Percentiles rank a stretch among this genome's conserved stretches.
Evolutionary conservation across 2,797 vertebrate genomes (phyloP).

Genomic region (Champsocephalus esox): DNA sequence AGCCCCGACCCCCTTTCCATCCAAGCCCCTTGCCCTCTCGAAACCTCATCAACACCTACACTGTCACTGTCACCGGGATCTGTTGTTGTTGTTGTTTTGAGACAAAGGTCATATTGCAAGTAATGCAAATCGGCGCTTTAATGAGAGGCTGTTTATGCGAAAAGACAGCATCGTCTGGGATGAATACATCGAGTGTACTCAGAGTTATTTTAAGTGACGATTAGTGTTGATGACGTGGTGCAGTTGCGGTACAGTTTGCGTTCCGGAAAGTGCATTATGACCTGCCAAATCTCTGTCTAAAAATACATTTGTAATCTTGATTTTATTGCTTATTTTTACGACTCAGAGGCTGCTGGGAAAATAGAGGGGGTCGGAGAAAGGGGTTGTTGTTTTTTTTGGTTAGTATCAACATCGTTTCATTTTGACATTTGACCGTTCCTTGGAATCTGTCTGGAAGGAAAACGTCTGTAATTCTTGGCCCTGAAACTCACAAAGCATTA

Average conservation of each 20-base stretch:
- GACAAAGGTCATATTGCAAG: background rate
- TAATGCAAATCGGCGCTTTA: background rate
- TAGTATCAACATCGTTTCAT: background rate
- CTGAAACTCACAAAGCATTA: background rate
- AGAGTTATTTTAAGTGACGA: conserved; percentile 20
- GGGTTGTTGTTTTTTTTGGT: background rate
- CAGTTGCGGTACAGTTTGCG: background rate
- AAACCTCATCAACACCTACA: conserved; percentile 7
- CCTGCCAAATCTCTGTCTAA: background rate
- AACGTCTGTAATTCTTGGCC: too few relatives aligned
- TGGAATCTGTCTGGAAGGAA: background rate
- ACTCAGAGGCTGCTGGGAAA: background rate
- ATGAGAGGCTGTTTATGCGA: conserved; percentile 1
- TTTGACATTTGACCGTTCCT: background rate
- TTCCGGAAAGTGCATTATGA: background rate
- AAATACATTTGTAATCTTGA: background rate
- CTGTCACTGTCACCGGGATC: background rate
- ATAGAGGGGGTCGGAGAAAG: background rate
- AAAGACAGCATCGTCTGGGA: background rate
- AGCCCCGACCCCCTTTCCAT: background rate
- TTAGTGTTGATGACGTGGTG: background rate
- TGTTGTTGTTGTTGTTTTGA: background rate
- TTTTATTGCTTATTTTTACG: background rate
- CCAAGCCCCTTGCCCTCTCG: conserved; percentile 3
- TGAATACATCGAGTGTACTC: background rate